phyloP scores from a whole-genome alignment of 2,113 vertebrate genomes.

The Pseudorhombus dupliciocellatus region DNA sequence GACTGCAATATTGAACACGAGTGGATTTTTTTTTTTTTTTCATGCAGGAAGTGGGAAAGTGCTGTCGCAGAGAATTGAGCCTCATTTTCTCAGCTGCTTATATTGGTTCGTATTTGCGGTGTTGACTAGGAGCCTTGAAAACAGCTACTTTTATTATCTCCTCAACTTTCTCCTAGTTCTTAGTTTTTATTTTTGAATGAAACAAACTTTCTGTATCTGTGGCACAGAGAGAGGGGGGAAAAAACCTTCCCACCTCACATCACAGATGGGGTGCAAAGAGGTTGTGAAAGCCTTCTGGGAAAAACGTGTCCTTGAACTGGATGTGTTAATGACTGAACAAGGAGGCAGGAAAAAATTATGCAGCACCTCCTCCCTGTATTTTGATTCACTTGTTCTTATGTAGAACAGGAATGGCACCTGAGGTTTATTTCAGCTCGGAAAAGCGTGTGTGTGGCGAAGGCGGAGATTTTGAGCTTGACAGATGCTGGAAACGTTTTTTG shows the following conservation, averaged over 20 bases:
- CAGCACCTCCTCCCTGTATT: conserved; percentile 51
- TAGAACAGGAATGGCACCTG: conserved; percentile 59
- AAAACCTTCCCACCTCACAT: conserved; percentile 34
- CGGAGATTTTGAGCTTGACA: conserved; percentile 41
- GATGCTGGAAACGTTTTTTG: conserved; percentile 48
- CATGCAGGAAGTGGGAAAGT: conserved; percentile 25
- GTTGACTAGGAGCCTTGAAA: conserved; percentile 12
- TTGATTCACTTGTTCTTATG: conserved; percentile 51
- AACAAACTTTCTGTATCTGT: conserved; percentile 61
- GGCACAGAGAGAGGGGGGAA: neutral
- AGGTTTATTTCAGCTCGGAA: conserved; percentile 48
- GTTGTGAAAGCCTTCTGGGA: conserved; percentile 71
- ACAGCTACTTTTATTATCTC: conserved; percentile 37
- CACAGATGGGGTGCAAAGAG: conserved; percentile 67
- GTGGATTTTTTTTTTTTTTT: conserved; percentile 5
- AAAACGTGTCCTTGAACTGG: conserved; percentile 70
- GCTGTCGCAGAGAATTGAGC: conserved; percentile 27
- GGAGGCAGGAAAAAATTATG: conserved; percentile 46
- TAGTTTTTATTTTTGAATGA: conserved; percentile 52
- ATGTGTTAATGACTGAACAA: conserved; percentile 73
- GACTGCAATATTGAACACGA: conserved; percentile 59
- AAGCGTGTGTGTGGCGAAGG: conserved; percentile 10
- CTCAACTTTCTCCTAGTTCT: conserved; percentile 60
- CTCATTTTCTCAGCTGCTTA: conserved; percentile 35
- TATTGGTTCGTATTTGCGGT: conserved; percentile 32